Evolutionary conservation across 2,113 vertebrate genomes (phyloP).

Genomic region (Pica pica): DNA sequence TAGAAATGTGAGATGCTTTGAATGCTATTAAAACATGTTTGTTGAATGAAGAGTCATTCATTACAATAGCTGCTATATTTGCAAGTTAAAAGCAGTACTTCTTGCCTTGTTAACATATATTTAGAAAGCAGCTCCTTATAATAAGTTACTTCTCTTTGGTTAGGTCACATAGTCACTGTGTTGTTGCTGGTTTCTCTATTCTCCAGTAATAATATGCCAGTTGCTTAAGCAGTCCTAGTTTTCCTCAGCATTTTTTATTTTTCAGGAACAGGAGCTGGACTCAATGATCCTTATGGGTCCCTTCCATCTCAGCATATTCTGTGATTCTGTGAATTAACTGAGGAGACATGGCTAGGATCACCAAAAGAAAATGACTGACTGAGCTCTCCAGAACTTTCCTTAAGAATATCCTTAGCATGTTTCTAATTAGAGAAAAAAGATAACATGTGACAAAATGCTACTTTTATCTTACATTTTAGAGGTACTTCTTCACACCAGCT

Average conservation of each 20-base stretch:
- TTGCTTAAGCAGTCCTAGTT: conserved; percentile 17
- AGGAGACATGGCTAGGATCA: conserved; percentile 6
- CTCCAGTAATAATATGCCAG: conserved; percentile 10
- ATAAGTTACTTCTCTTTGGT: not conserved
- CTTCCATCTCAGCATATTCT: not conserved
- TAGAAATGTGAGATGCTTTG: not conserved
- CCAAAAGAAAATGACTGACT: conserved; percentile 41
- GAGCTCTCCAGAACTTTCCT: not conserved
- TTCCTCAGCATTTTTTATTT: not conserved
- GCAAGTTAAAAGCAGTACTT: not conserved
- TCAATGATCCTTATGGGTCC: not conserved
- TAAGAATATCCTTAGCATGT: conserved; percentile 15
- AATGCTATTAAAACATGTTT: not conserved
- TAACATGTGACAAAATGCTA: not conserved
- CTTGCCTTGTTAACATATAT: not conserved
- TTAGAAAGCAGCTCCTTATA: not conserved
- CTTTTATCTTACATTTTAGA: not conserved
- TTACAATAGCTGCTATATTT: not conserved
- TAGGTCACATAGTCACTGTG: not conserved
- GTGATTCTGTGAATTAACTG: conserved; percentile 33
- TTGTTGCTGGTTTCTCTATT: conserved; percentile 19
- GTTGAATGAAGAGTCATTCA: not conserved
- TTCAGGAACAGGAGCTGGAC: not conserved
- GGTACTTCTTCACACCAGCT: not conserved
- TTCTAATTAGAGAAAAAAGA: conserved; percentile 54